Percentiles rank a stretch among this genome's conserved stretches.
Evolutionary conservation across 2,888 invertebrate genomes (phyloP).

Genomic region (Scelioninae gen. 2): DNA sequence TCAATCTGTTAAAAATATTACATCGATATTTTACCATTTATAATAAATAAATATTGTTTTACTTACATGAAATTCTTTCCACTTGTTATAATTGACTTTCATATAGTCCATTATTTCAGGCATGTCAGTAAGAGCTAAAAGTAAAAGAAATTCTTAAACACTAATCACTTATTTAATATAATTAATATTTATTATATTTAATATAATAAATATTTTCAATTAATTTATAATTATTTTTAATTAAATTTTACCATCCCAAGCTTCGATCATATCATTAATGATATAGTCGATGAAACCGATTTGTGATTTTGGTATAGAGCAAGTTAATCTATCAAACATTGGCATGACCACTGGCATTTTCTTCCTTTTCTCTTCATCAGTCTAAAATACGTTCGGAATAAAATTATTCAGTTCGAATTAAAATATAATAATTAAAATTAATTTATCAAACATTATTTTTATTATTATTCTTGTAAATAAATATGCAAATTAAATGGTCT

Average conservation of each 20-base stretch:
- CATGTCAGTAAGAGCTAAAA: constrained; percentile 88
- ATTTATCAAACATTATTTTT: background rate
- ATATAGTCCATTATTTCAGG: constrained; percentile 92
- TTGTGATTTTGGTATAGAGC: constrained; percentile 98
- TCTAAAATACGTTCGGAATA: constrained; percentile 77
- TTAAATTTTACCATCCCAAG: constrained; percentile 88
- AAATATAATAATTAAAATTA: background rate
- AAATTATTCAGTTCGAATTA: background rate
- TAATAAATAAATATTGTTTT: too few relatives aligned
- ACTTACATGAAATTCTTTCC: constrained; percentile 88
- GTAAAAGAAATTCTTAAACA: constrained; percentile 27
- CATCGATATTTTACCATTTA: too few relatives aligned
- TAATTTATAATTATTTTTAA: background rate
- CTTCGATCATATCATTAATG: constrained; percentile 97
- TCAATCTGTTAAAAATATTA: too few relatives aligned
- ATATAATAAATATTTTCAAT: constrained; percentile 2
- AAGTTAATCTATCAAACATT: constrained; percentile 95
- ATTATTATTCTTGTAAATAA: too few relatives aligned
- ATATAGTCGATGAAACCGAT: constrained; percentile 98
- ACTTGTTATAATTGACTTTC: constrained; percentile 90
- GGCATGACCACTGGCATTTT: constrained; percentile 98
- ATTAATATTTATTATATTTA: too few relatives aligned
- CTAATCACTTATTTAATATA: too few relatives aligned
- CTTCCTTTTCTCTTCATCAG: constrained; percentile 94
- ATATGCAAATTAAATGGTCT: too few relatives aligned